Base-by-base conservation (phyloP, 2,797 vertebrate genomes). In the Acrocephalus scirpaceus region DNA sequence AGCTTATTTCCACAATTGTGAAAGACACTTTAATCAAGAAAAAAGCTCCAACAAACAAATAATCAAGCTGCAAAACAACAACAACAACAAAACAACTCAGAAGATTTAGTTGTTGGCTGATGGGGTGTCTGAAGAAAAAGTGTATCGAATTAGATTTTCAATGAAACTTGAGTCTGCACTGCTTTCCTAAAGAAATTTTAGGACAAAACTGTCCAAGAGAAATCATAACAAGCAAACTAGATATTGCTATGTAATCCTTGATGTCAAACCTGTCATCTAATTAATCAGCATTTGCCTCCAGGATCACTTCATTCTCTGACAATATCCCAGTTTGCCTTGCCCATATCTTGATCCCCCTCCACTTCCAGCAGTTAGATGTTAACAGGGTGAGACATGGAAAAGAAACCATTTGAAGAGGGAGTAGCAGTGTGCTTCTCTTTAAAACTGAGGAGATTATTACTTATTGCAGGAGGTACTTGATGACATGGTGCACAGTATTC, bases 271-370 rank as follows among this genome's bases (percentile, higher is more conserved):
- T 86, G 38, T 36, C 34, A 61, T 10, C 7, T 75, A 53, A 42
- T 50, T 57, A 81, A 57, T 61, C 42, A 78, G 3, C 1, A n/a
- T 60, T 69, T 10, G 77, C 7, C 42, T 78, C 70, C 29, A 44
- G 30, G 11, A 4, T 6, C 13, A 14, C 27, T 57, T 64, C 4
- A 40, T 34, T 25, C 16, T 86, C 34, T 76, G 48, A 58, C n/a
- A 38, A 5, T 29, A 26, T 50, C 16, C 13, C 10, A 34, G 16
- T 56, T 87, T 77, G 36, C 48, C 57, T 89, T 53, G 12, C 13
- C 13, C 6, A 1, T 16, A 7, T 16, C 27, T 88, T 58, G 17
- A 17, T 30, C 30, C 16, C 1, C 10, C 10, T 3, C 27, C 1
- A 9, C 29, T 70, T 82, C 51, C 51, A 62, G 11, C 21, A 84